A percentile compares a stretch with the other conserved stretches of the same genome.
These are phyloP conservation scores for Dasyornis broadbenti DNA, from an alignment of 2,113 vertebrate species.

Conservation along the genomic window DNA sequence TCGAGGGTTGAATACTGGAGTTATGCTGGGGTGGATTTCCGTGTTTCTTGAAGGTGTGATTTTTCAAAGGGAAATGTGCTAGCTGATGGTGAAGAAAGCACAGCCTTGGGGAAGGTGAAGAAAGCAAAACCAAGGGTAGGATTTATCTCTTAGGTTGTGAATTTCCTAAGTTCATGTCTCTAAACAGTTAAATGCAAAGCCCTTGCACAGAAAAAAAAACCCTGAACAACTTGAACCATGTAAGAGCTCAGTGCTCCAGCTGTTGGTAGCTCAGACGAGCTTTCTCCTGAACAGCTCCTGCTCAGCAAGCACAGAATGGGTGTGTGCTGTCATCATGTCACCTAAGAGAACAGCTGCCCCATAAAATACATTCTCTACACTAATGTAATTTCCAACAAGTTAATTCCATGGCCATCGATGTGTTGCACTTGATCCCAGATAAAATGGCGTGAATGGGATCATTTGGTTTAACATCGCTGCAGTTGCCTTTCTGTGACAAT, in stretches of 20 bases:
- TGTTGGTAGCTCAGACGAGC: background rate
- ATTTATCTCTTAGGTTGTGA: background rate
- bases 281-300: background rate
- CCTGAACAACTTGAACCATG: background rate
- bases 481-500: background rate
- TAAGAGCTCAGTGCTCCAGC: background rate
- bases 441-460: accelerated
- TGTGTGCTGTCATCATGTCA: background rate
- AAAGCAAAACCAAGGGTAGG: background rate
- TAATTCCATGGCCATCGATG: background rate
- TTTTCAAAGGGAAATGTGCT: background rate
- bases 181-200: background rate
- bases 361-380: background rate
- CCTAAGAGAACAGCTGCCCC: background rate
- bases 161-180: background rate
- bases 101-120: background rate
- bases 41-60: background rate
- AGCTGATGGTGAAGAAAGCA: background rate
- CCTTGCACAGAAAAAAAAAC: background rate
- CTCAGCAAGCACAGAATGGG: background rate
- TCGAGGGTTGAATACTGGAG: background rate
- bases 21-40: background rate
- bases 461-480: background rate
- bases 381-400: background rate
- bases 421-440: background rate